phyloP scores from a whole-genome alignment of 2,113 vertebrate species.

The Fregata magnificens region DNA sequence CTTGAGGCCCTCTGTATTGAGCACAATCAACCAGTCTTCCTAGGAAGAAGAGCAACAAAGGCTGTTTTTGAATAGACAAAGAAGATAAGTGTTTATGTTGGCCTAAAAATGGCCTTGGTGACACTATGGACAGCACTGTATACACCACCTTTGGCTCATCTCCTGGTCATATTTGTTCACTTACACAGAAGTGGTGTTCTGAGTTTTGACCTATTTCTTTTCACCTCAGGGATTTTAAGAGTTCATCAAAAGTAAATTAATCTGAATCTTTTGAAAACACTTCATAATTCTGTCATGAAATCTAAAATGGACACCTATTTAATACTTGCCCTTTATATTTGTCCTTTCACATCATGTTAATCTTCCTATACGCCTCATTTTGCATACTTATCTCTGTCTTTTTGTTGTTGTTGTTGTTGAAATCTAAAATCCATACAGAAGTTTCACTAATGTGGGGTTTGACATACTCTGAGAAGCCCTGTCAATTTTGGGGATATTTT shows the following conservation, averaged over 20 bases:
- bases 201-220: not conserved
- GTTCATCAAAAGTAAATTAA: not conserved
- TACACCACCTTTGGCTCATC: not conserved
- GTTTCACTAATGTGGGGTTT: not conserved
- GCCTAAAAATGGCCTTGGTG: not conserved
- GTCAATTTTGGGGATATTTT: not conserved
- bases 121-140: not conserved
- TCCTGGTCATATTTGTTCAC: not conserved
- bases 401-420: not conserved
- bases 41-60: not conserved
- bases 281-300: not conserved
- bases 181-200: not conserved
- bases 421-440: not conserved
- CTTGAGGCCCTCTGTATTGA: not conserved
- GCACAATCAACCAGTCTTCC: not conserved
- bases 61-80: not conserved
- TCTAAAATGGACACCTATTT: not conserved
- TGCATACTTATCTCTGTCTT: not conserved
- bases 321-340: not conserved
- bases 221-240: not conserved
- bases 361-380: not conserved
- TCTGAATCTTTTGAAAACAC: not conserved
- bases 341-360: not conserved
- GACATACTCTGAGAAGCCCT: not conserved
- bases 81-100: not conserved